Percentiles rank a stretch among this genome's conserved stretches.
phyloP scores from a whole-genome alignment of 2,888 invertebrate species.

The Mechanitis mazaeus region DNA sequence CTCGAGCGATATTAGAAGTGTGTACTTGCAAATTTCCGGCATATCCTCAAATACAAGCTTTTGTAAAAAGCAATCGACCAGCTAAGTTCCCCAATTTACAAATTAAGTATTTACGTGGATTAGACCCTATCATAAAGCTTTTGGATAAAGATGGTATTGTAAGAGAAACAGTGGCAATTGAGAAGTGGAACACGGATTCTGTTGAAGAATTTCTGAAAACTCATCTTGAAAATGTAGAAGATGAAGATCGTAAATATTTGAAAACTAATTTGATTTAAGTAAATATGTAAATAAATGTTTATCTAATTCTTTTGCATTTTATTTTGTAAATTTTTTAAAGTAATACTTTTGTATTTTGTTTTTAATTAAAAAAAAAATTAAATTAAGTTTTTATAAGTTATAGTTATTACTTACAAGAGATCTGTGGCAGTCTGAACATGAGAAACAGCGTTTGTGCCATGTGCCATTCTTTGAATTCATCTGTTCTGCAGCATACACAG shows the following conservation, averaged over 20 bases:
- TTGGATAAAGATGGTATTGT: conserved; percentile 89
- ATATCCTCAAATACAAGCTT: conserved; percentile 98
- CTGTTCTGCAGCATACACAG: conserved; percentile 97
- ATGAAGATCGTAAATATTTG: conserved; percentile 75
- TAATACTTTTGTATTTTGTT: no score
- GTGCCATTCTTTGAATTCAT: conserved; percentile 95
- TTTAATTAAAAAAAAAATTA: no score
- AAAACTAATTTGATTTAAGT: conserved; percentile 77
- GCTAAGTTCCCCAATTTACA: conserved; percentile 93
- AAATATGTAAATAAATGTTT: conserved; percentile 9
- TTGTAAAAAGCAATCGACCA: conserved; percentile 94
- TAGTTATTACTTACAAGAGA: conserved; percentile 77
- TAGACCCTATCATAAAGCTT: conserved; percentile 95
- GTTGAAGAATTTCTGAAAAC: conserved; percentile 97
- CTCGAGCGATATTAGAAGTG: conserved; percentile 94
- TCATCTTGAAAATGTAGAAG: conserved; percentile 81
- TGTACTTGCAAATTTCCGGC: conserved; percentile 99
- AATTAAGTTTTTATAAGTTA: background rate
- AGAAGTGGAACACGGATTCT: conserved; percentile 99
- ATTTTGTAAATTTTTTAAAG: background rate
- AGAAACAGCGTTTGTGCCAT: conserved; percentile 96
- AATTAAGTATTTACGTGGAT: conserved; percentile 94
- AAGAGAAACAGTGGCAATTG: conserved; percentile 93
- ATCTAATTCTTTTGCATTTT: conserved; percentile 6
- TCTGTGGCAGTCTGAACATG: conserved; percentile 90